Base-by-base conservation (phyloP, 2,888 invertebrate species). In the Protonemura montana region DNA sequence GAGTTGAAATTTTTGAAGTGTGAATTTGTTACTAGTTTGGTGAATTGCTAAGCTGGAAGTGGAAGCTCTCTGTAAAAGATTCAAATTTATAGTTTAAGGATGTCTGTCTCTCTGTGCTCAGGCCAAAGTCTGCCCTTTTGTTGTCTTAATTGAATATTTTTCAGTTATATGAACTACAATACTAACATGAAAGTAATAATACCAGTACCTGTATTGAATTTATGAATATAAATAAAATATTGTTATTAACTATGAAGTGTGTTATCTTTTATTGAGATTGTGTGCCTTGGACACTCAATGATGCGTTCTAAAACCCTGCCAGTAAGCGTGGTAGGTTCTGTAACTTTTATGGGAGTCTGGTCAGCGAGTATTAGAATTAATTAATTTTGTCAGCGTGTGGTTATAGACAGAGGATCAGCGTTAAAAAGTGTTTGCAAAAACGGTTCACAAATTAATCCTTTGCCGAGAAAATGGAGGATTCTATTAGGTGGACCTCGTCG, bases 201-300 rank as follows among this genome's bases (percentile, higher is more conserved):
- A 85, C 85, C 86, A 88, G 88, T 88, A 88, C 88, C 88, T 88
- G 88, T 88, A 87, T 86, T 87, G 86, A 87, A 85, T 87, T 88
- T 87, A 87, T 86, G 82, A 88, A 87, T 88, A 87, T 87, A 84
- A 88, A 85, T 42, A 86, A 84, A 88, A 85, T 42, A 86, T 88
- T 88, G 88, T 88, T 88, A 87, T 87, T 87, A 76, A 86, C 86
- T 83, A 86, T 59, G 13, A 59, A 59, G 21, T 1, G 59, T 1
- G 21, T 59, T 59, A 59, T 3, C 21, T 2, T 59, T 59, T 59
- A 35, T 10, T 10, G 10, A 35, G 3, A 10, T 10, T n/a, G n/a
- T n/a, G n/a, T n/a, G n/a, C n/a, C n/a, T n/a, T n/a, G n/a, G n/a
- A n/a, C n/a, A n/a, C n/a, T n/a, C n/a, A n/a, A n/a, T n/a, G n/a